These are phyloP conservation scores for Neogobius melanostomus DNA, from an alignment of 2,113 vertebrate species.

Conservation along the genomic window DNA sequence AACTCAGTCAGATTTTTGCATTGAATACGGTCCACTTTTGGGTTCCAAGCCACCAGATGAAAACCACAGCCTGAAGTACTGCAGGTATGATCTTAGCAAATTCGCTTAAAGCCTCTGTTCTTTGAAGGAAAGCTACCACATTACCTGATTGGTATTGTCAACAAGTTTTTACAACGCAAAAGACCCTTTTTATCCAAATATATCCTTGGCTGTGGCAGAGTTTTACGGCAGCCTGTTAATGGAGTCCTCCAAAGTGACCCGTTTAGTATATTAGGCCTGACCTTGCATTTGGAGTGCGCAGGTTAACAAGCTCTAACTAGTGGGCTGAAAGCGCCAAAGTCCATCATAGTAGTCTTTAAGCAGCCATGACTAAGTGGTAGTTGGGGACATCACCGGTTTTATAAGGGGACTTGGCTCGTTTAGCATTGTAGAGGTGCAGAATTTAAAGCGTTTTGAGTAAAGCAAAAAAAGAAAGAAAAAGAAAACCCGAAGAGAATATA, in stretches of 20 bases:
- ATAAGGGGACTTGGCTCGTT: not conserved
- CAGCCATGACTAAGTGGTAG: slow-evolving; percentile 57
- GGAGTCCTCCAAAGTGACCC: slow-evolving; percentile 24
- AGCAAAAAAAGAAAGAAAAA: not conserved
- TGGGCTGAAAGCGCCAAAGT: slow-evolving; percentile 26
- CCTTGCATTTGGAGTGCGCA: slow-evolving; percentile 43
- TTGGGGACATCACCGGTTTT: slow-evolving; percentile 32
- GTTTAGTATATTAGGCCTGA: slow-evolving; percentile 47
- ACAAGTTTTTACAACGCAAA: not conserved
- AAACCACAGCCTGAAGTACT: no score
- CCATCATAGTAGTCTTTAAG: slow-evolving; percentile 54
- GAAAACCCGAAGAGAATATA: not conserved
- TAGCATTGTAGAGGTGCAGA: slow-evolving; percentile 9
- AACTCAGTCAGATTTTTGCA: no score
- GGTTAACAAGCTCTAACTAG: slow-evolving; percentile 51
- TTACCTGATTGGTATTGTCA: not conserved
- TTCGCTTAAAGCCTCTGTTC: no score
- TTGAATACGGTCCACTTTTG: no score
- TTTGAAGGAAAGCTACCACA: not conserved
- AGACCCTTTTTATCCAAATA: slow-evolving; percentile 1
- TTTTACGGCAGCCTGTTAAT: slow-evolving; percentile 39
- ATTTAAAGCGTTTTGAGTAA: slow-evolving; percentile 1
- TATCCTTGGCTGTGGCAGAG: slow-evolving; percentile 17
- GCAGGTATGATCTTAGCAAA: no score
- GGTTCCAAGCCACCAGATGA: no score